A percentile compares a stretch with the other conserved stretches of the same genome.
phyloP scores from a whole-genome alignment of 2,797 vertebrate species.

The Spheniscus humboldti region DNA sequence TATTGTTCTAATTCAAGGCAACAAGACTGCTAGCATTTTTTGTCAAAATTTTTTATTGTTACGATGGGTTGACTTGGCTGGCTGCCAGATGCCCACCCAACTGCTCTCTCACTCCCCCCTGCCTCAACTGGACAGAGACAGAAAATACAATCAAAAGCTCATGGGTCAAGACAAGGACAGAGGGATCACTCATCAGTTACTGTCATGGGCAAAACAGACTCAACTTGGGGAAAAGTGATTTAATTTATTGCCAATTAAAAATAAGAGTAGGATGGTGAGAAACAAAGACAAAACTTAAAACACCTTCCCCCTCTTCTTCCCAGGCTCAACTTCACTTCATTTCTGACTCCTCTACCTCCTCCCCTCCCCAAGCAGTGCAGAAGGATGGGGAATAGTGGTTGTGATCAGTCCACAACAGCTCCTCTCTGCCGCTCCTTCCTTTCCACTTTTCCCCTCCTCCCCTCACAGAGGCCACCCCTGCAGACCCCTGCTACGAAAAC shows the following conservation, averaged over 20 bases:
- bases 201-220: not conserved
- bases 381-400: not conserved
- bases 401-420: not conserved
- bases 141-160: not conserved
- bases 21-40: not conserved
- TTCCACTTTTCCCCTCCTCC: not conserved
- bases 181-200: not conserved
- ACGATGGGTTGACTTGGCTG: not conserved
- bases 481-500: not conserved
- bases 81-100: not conserved
- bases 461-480: not conserved
- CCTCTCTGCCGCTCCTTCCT: accelerated
- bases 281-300: not conserved
- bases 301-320: not conserved
- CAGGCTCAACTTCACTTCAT: not conserved
- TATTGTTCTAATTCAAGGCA: not conserved
- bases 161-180: not conserved
- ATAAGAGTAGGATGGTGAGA: not conserved
- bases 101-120: not conserved
- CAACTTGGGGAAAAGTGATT: not conserved
- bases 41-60: not conserved
- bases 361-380: not conserved
- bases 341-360: not conserved
- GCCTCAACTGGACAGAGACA: not conserved
- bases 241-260: not conserved